Base-by-base conservation (phyloP, 2,888 invertebrate genomes). In the Rhagophthalmus giganteus region DNA sequence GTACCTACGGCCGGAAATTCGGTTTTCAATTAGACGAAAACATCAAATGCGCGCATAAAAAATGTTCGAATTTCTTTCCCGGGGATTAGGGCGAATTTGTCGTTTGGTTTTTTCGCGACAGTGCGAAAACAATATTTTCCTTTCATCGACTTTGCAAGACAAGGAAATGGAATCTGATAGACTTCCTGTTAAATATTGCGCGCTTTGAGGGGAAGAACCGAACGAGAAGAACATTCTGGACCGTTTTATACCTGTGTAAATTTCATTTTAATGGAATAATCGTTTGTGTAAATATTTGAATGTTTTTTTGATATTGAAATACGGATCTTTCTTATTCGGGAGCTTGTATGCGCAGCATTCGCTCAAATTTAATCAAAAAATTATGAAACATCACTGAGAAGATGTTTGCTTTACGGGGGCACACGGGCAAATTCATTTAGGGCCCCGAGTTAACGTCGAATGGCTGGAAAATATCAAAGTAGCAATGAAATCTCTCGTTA, bases 251-350 rank as follows among this genome's bases (percentile, higher is more conserved):
- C 73, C 74, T 74, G 73, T 68, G 68, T 69, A 73, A 76, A 74
- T 76, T 76, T 76, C 73, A 72, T 74, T 75, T 75, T 76, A 76
- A 76, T 76, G 74, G 75, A 76, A 76, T 75, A 75, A 76, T 76
- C 74, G 72, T 75, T 76, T 73, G 71, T 69, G 76, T 73, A 75
- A 76, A 76, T 76, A 76, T 76, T 75, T 75, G 75, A 74, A 70
- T 74, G 71, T 74, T 73, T 73, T 70, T 74, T 73, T 75, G 70
- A 74, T 74, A 74, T 74, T 72, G 74, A 73, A 74, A 74, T 73
- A 69, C 68, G 67, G 67, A 69, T 68, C 69, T 69, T 72, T 70
- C 71, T 71, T 70, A 68, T 67, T 67, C 67, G 67, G 61, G 61
- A 49, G 63, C 60, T 63, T 67, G 67, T 70, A 65, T 70, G 65